Conservation (phyloP, 2,888 invertebrate genomes). For the Dasysyrphus albostriatus region DNA sequence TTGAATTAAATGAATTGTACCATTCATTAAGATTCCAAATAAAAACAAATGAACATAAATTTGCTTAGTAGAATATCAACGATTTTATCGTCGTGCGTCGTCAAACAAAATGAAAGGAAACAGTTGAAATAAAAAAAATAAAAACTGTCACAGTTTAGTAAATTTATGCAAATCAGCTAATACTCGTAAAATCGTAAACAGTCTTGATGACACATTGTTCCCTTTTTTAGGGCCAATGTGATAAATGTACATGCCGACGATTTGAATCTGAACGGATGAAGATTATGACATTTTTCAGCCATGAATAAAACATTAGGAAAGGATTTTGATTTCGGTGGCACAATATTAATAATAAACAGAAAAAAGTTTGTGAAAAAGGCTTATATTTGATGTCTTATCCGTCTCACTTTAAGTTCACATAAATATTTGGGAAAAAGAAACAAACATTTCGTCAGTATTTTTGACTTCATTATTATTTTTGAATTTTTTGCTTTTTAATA, state of each 20-base stretch:
- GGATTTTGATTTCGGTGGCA: not conserved
- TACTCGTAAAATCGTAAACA: not conserved
- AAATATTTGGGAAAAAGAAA: too few species aligned
- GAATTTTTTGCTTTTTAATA: too few species aligned
- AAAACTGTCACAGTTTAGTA: not conserved
- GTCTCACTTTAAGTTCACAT: too few species aligned
- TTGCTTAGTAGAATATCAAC: not conserved
- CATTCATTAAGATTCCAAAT: not conserved
- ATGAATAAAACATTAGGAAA: slow-evolving; percentile 29
- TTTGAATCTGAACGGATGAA: slow-evolving; percentile 10
- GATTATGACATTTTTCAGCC: not conserved
- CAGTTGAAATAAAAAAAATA: not conserved
- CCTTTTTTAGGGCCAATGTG: not conserved
- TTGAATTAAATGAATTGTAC: not conserved
- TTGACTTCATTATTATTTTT: too few species aligned
- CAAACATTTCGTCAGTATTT: too few species aligned
- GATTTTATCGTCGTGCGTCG: not conserved
- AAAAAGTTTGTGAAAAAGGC: not conserved
- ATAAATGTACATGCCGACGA: not conserved
- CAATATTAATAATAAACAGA: not conserved
- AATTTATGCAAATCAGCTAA: slow-evolving; percentile 25
- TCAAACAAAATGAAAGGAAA: not conserved
- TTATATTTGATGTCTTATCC: not conserved
- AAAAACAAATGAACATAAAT: not conserved
- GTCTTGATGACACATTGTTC: not conserved